These are phyloP conservation scores for Trichomycterus rosablanca DNA, from an alignment of 2,113 vertebrate genomes.

Conservation along the genomic window DNA sequence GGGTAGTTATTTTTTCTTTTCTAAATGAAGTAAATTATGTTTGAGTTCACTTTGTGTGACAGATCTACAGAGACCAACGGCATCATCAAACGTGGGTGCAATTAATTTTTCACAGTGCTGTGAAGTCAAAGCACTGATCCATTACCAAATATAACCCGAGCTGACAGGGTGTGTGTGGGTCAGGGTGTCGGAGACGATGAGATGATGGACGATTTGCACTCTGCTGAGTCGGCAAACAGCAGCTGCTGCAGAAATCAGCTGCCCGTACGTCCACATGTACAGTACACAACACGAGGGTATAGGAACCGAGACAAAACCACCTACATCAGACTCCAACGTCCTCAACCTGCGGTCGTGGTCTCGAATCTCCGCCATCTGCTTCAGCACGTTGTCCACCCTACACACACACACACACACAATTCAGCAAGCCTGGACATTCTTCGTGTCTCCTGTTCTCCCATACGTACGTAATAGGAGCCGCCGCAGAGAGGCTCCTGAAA, in stretches of 20 bases:
- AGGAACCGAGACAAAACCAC: not conserved
- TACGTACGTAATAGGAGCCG: constrained; percentile 23
- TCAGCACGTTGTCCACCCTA: constrained; percentile 77
- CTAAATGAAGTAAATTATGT: no score
- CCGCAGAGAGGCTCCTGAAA: constrained; percentile 22
- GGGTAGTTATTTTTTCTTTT: no score
- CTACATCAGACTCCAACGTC: constrained; percentile 65
- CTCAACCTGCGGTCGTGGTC: constrained; percentile 52
- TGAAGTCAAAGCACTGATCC: not conserved
- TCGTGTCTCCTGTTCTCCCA: constrained; percentile 26
- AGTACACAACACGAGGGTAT: not conserved
- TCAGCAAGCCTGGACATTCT: constrained; percentile 40
- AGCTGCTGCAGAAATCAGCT: constrained; percentile 47
- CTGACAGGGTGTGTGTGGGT: not conserved
- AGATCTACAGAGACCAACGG: no score
- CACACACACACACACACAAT: constrained; percentile 35
- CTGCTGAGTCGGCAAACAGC: constrained; percentile 48
- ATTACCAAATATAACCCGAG: not conserved
- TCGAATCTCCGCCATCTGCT: constrained; percentile 54
- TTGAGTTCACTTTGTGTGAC: no score
- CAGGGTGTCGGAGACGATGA: not conserved
- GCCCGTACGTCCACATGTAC: constrained; percentile 4
- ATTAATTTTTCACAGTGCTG: no score
- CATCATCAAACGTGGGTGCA: no score
- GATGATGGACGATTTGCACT: constrained; percentile 35